Conservation (phyloP, 1,140 invertebrate genomes). For the Tetragonula clypearis region DNA sequence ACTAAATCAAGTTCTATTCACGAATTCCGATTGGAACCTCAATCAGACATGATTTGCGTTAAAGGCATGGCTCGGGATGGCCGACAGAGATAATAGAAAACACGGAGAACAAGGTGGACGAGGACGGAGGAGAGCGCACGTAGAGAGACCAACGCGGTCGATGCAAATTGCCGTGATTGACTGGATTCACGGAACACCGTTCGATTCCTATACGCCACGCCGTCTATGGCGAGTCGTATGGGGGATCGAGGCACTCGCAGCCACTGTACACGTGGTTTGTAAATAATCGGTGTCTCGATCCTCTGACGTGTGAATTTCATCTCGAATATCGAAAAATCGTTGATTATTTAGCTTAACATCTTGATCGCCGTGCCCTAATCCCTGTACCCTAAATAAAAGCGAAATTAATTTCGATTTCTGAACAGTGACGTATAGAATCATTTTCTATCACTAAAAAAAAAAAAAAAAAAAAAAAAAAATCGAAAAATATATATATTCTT, state of each 20-base stretch:
- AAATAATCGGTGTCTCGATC: neutral
- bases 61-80: constrained; percentile 67
- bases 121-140: neutral
- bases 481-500: too few species aligned
- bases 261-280: constrained; percentile 9
- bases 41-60: constrained; percentile 74
- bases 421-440: too few species aligned
- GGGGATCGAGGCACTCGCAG: neutral
- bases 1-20: constrained; percentile 76
- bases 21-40: constrained; percentile 72
- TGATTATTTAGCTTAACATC: neutral
- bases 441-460: too few species aligned
- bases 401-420: too few species aligned
- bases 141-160: constrained; percentile 42
- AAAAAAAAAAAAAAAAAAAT: too few species aligned
- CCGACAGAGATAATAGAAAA: constrained; percentile 70
- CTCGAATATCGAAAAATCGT: too few species aligned
- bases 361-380: too few species aligned
- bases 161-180: constrained; percentile 75
- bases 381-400: too few species aligned
- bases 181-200: constrained; percentile 66
- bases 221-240: neutral
- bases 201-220: constrained; percentile 44
- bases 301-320: neutral
- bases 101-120: constrained; percentile 9